Evolutionary conservation across 2,888 invertebrate genomes (phyloP).

Genomic region (Tinea trinotella): DNA sequence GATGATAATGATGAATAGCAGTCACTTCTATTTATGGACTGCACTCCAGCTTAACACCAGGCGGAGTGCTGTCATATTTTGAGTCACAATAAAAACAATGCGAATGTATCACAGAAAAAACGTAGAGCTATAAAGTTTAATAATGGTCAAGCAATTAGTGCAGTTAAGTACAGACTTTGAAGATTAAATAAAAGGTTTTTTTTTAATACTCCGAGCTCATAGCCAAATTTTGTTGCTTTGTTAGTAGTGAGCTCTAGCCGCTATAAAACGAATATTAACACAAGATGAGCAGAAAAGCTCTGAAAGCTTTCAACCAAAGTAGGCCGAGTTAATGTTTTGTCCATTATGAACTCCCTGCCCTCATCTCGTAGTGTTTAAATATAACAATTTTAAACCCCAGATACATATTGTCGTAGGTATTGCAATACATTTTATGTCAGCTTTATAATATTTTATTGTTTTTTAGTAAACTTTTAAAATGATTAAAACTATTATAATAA

Average conservation of each 20-base stretch:
- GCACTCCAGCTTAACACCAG: too few relatives aligned
- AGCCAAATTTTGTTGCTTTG: slow-evolving; percentile 5
- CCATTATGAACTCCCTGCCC: slow-evolving; percentile 53
- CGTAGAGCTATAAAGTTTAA: not conserved
- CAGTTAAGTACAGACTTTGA: slow-evolving; percentile 1
- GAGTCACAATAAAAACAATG: too few relatives aligned
- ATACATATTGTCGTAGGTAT: slow-evolving; percentile 22
- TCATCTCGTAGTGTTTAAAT: slow-evolving; percentile 23
- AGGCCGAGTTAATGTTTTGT: slow-evolving; percentile 59
- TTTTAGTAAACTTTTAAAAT: too few relatives aligned
- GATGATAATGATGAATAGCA: too few relatives aligned
- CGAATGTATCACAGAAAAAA: not conserved
- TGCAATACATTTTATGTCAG: not conserved
- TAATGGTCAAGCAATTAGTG: slow-evolving; percentile 6
- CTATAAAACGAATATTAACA: slow-evolving; percentile 29
- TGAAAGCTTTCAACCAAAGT: slow-evolving; percentile 59
- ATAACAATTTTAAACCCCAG: slow-evolving; percentile 22
- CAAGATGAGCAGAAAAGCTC: slow-evolving; percentile 49
- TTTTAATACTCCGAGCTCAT: not conserved
- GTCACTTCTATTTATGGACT: too few relatives aligned
- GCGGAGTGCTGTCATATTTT: too few relatives aligned
- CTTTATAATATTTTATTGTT: too few relatives aligned
- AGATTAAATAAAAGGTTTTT: not conserved
- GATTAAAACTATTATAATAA: too few relatives aligned
- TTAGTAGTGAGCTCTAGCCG: not conserved